Conservation (phyloP, 2,113 vertebrate species). For the Arenaria interpres region DNA sequence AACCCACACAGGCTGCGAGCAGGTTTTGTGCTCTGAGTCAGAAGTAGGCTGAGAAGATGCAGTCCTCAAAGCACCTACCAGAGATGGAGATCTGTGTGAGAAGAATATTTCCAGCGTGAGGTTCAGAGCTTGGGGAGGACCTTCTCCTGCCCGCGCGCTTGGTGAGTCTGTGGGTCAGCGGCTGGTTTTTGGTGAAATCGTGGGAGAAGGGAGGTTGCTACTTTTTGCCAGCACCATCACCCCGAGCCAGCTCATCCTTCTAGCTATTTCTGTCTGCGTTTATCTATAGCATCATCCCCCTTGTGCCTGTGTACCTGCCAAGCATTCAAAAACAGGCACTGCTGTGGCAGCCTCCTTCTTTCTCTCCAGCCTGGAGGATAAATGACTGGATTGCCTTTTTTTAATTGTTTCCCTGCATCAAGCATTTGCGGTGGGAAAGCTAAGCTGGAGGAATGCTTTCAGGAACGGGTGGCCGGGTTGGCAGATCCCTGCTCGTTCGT, state of each 20-base stretch:
- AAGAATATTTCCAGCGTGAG: not conserved
- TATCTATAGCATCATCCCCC: constrained; percentile 48
- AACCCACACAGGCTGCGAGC: not conserved
- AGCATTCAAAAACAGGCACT: constrained; percentile 45
- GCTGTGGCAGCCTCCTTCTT: constrained; percentile 15
- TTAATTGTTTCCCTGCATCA: not conserved
- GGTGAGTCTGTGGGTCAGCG: not conserved
- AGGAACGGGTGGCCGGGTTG: not conserved
- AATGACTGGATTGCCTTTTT: not conserved
- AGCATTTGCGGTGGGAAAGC: not conserved
- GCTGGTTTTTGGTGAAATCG: not conserved
- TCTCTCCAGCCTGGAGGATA: constrained; percentile 9
- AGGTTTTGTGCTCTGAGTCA: constrained; percentile 42
- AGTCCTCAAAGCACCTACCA: not conserved
- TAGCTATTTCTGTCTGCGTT: constrained; percentile 50
- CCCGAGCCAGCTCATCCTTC: constrained; percentile 35
- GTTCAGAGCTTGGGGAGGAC: not conserved
- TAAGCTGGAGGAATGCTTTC: not conserved
- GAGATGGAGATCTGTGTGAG: not conserved
- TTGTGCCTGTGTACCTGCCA: constrained; percentile 50
- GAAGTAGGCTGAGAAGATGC: constrained; percentile 39
- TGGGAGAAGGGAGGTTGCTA: not conserved
- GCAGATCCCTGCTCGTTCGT: not conserved
- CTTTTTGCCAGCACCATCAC: not conserved
- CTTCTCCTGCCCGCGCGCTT: not conserved